Evolutionary conservation across 2,888 invertebrate species (phyloP), one percentile per base, ranked within the genome.

Genomic region (Selenia dentaria): DNA sequence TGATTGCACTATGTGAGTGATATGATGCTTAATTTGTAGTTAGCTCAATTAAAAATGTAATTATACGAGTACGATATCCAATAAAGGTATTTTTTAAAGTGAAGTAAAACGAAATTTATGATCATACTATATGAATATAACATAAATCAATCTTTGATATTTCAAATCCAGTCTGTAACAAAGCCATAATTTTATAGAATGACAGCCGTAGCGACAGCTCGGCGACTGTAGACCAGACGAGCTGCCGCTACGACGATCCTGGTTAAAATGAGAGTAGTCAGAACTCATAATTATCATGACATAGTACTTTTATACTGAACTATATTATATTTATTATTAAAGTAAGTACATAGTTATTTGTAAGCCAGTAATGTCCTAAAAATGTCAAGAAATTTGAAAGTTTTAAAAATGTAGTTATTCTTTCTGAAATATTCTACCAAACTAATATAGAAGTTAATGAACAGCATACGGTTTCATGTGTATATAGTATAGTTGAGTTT

Each of bases 181-280:
- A 34, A 44, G 49, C 40, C 48, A 57, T 65, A 57, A 59, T 57
- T 62, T 66, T 63, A 62, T 60, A 65, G 53, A 63, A 57, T 46
- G 45, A 40, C 39, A 55, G 51, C 57, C 54, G 54, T 44, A 51
- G 27, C 42, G 57, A 59, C 59, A 63, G 59, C 64, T 65, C 53
- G 47, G 51, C 45, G 54, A 51, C 26, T 56, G 41, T 27, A 46
- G 48, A 47, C 25, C 38, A 40, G 49, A n/a, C n/a, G 49, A 52
- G 54, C 57, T 63, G 63, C 59, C 52, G 33, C 20, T 52, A 39
- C 55, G 53, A 42, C 41, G 51, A 60, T 60, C 62, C 74, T 74
- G 74, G 76, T 77, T 75, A 70, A 70, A 74, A 74, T 72, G 70
- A 69, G 69, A 74, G 64, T 67, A 65, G 67, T 54, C 59, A 38